These are phyloP conservation scores for Lophius piscatorius DNA, from an alignment of 2,113 vertebrate species.

Conservation along the genomic window DNA sequence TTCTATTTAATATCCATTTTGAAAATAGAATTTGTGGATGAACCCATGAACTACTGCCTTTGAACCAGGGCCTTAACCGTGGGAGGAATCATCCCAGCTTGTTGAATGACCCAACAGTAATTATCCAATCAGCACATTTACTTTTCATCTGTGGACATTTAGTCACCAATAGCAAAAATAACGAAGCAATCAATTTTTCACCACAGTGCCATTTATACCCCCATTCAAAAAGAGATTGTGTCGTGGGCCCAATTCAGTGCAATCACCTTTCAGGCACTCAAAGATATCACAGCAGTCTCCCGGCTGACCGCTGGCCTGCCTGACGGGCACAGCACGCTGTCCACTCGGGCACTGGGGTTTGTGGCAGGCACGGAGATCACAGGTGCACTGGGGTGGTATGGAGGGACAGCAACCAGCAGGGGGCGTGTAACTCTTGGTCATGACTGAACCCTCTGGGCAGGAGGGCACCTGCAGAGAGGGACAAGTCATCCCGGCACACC, in stretches of 20 bases:
- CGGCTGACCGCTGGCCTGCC: conserved; percentile 72
- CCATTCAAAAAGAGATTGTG: conserved; percentile 23
- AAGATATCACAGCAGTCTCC: conserved; percentile 81
- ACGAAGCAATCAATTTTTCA: conserved; percentile 49
- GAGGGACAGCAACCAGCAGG: conserved; percentile 79
- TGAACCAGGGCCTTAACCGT: conserved; percentile 31
- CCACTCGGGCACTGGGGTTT: conserved; percentile 72
- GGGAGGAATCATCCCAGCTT: conserved; percentile 8
- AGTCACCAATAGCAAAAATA: conserved; percentile 50
- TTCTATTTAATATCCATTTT: conserved; percentile 29
- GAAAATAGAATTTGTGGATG: conserved; percentile 22
- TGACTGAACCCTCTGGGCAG: conserved; percentile 77
- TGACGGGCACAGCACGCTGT: conserved; percentile 60
- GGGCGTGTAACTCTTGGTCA: conserved; percentile 74
- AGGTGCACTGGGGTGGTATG: conserved; percentile 74
- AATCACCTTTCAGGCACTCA: conserved; percentile 82
- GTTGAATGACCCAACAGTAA: conserved; percentile 50
- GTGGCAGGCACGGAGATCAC: conserved; percentile 67
- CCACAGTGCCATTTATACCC: conserved; percentile 30
- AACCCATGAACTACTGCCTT: conserved; percentile 31
- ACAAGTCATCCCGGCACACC: conserved; percentile 75
- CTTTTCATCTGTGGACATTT: conserved; percentile 47
- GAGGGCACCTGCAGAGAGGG: conserved; percentile 61
- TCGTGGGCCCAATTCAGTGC: conserved; percentile 3
- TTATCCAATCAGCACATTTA: conserved; percentile 53